A percentile compares a stretch with the other conserved stretches of the same genome.
These are phyloP conservation scores for Epirrita christyi DNA, from an alignment of 2,888 invertebrate species.

Conservation along the genomic window DNA sequence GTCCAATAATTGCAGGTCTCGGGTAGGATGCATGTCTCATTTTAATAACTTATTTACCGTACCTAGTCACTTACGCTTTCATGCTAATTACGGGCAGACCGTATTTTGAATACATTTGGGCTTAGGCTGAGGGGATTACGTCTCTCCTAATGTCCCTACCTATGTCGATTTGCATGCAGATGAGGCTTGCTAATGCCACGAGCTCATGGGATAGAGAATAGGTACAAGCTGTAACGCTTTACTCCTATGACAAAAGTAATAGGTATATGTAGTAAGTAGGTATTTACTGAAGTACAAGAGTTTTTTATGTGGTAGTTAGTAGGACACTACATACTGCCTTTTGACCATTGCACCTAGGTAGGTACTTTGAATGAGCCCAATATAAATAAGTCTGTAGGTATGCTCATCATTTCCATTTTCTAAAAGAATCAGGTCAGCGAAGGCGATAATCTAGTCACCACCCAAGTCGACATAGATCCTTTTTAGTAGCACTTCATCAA, in stretches of 20 bases:
- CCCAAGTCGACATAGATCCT: constrained; percentile 25
- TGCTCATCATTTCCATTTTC: constrained; percentile 37
- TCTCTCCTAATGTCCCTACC: constrained; percentile 29
- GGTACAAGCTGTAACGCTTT: not conserved
- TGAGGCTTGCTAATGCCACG: constrained; percentile 46
- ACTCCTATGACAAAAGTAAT: not conserved
- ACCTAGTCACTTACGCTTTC: constrained; percentile 4
- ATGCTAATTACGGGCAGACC: constrained; percentile 41
- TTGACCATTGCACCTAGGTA: no score
- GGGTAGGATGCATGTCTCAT: no score
- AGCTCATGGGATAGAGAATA: constrained; percentile 42
- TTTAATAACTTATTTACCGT: constrained; percentile 23
- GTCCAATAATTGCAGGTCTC: no score
- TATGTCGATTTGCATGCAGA: constrained; percentile 54
- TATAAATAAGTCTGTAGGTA: not conserved
- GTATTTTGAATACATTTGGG: constrained; percentile 46
- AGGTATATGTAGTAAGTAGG: no score
- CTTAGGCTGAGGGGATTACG: constrained; percentile 46
- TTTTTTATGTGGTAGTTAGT: not conserved
- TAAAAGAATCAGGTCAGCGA: constrained; percentile 41
- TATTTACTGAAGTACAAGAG: no score
- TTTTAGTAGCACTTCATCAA: constrained; percentile 34
- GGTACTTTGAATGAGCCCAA: not conserved
- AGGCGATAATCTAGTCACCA: constrained; percentile 34
- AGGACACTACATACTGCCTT: not conserved